Conservation (phyloP, 1,140 invertebrate species). For the Euwallacea similis region DNA sequence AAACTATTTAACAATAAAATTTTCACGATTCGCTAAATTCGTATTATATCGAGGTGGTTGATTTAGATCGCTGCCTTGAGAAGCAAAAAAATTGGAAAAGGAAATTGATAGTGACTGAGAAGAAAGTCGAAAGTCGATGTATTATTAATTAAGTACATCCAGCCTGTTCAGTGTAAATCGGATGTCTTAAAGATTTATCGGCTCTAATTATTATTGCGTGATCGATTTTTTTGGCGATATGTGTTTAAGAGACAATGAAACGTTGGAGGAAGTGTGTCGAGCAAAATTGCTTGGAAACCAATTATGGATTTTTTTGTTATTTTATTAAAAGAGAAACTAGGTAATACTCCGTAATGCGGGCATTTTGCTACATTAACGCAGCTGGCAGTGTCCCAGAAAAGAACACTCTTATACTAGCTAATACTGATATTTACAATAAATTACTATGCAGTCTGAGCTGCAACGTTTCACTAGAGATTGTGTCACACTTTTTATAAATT, state of each 20-base stretch:
- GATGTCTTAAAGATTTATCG: background rate
- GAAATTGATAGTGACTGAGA: slow-evolving; percentile 1
- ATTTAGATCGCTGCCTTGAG: background rate
- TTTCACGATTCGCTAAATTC: slow-evolving; percentile 5
- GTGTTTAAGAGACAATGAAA: background rate
- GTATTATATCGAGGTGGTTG: background rate
- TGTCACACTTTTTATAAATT: slow-evolving; percentile 13
- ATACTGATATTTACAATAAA: background rate
- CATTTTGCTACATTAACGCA: slow-evolving; percentile 4
- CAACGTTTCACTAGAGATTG: slow-evolving; percentile 10
- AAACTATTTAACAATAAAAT: slow-evolving; percentile 6
- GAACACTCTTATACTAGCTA: background rate
- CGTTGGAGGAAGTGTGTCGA: background rate
- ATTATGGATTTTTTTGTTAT: background rate
- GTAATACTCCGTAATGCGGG: background rate
- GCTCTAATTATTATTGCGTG: background rate
- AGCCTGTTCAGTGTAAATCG: background rate
- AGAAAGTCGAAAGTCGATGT: background rate
- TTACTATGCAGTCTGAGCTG: background rate
- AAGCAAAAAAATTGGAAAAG: background rate
- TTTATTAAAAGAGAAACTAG: background rate
- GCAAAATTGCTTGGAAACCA: background rate
- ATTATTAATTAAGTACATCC: background rate
- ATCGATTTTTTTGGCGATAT: background rate
- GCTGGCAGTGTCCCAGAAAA: background rate